Evolutionary conservation across 2,888 invertebrate species (phyloP), one percentile per base, ranked within the genome.

Genomic region (Diaphora mendica): DNA sequence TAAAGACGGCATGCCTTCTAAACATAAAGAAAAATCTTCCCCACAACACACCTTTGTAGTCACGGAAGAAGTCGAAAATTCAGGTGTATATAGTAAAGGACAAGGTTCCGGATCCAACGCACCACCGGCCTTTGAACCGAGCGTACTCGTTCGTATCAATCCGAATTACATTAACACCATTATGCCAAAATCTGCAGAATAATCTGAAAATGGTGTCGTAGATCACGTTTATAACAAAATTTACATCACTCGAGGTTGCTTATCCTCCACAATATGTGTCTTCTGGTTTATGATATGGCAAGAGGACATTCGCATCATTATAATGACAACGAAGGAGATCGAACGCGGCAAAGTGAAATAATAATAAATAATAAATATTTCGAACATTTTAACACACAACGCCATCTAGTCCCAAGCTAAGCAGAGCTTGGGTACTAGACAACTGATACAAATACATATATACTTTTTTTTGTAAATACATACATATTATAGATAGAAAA

Each of bases 281-380:
- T 99, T 99, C 94, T 99, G 99, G 99, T 97, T 98, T 82, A 99
- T 99, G 99, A 98, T 99, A 68, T 99, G 99, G 98, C 99, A 99
- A 95, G 99, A 99, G 91, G 99, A 99, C 91, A 98, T 98, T 75
- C 97, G 99, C 78, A 99, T 99, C 78, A 99, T 99, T 89, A 99
- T 99, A 81, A 99, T 99, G 99, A 99, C 99, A 80, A 99, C 99
- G 84, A 99, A 99, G 96, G 99, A 99, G 95, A 98, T 98, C 85
- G 99, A 99, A 93, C 96, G 99, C 81, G 98, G 98, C 81, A 98
- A 98, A 92, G 97, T 97, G 79, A 99, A 99, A 94, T 99, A 99
- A n/a, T n/a, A n/a, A n/a, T n/a, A n/a, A n/a, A n/a, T n/a, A n/a
- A n/a, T n/a, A n/a, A n/a, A n/a, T n/a, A n/a, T n/a, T n/a, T n/a